Percentiles rank a stretch among this genome's conserved stretches.
Evolutionary conservation across 2,888 invertebrate species (phyloP).

Genomic region (Melipona bicolor): DNA sequence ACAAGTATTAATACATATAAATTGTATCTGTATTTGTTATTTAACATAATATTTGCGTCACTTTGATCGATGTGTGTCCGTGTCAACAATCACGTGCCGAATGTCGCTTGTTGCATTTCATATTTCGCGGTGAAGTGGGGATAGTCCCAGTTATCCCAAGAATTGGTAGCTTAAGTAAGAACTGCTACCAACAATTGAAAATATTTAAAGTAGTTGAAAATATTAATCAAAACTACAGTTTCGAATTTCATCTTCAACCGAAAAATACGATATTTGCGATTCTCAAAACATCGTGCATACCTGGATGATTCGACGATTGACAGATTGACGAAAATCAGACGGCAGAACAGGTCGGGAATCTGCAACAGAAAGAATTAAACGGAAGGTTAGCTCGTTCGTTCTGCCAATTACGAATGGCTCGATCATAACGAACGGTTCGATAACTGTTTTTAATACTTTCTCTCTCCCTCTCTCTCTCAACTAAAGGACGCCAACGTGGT

Average conservation of each 20-base stretch:
- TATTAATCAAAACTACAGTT: background rate
- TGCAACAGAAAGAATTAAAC: slow-evolving; percentile 21
- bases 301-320: background rate
- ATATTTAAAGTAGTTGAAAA: too few species aligned
- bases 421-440: background rate
- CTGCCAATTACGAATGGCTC: background rate
- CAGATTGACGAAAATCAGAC: too few species aligned
- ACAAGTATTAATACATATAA: too few species aligned
- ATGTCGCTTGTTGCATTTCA: too few species aligned
- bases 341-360: background rate
- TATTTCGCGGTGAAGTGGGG: too few species aligned
- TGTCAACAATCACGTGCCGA: too few species aligned
- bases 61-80: too few species aligned
- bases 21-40: too few species aligned
- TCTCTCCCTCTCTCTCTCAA: background rate
- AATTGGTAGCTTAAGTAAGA: too few species aligned
- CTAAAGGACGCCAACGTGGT: background rate
- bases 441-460: background rate
- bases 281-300: background rate
- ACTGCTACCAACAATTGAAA: too few species aligned
- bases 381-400: background rate
- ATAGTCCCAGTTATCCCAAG: too few species aligned
- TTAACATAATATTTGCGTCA: too few species aligned
- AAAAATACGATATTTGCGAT: background rate
- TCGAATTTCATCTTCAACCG: background rate